Base-by-base conservation (phyloP, 1,140 invertebrate genomes). In the Drosophila pseudoananassae region DNA sequence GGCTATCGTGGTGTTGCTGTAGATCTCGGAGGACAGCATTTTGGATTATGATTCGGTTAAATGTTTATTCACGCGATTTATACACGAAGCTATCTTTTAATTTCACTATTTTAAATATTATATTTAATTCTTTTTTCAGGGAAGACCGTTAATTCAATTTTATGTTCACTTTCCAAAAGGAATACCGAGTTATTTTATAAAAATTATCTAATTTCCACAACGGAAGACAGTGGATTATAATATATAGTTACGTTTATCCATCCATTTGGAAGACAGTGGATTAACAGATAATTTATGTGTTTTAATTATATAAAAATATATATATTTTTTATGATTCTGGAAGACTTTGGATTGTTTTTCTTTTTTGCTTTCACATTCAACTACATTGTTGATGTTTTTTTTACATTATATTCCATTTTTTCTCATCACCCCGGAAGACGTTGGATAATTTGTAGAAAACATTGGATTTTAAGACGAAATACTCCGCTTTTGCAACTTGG, bases 1-100 rank as follows among this genome's bases (percentile, higher is more conserved):
- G 27, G 55, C 43, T 20, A 71, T 70, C 10, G 76, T 71, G 10
- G 75, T 59, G 56, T 76, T 84, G 38, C 80, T 82, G 36, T 83
- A 90, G 43, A 80, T 75, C 78, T 90, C 81, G 43, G 88, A 90
- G 31, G 75, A 91, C 47, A 90, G 55, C 89, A 90, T 90, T 45
- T 52, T 45, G 4, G 10, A 23, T 38, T 27, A 7, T 6, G 1
- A 3, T 36, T 36, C 33, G 33, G n/a, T 36, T 36, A 7, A 25
- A 25, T 25, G 4, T 31, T 4, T 8, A 33, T 33, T 9, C 9
- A 4, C 33, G 33, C 33, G 33, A 36, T 17, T 15, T 40, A 8
- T 20, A 38, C n/a, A 7, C 6, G 25, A 7, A 27, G 25, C 6
- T 27, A 27, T 53, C 0, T n/a, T 43, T 36, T 54, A 56, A 6